Evolutionary conservation across 2,113 vertebrate genomes (phyloP), one percentile per base, ranked within the genome.

Genomic region (Thunnus maccoyii): DNA sequence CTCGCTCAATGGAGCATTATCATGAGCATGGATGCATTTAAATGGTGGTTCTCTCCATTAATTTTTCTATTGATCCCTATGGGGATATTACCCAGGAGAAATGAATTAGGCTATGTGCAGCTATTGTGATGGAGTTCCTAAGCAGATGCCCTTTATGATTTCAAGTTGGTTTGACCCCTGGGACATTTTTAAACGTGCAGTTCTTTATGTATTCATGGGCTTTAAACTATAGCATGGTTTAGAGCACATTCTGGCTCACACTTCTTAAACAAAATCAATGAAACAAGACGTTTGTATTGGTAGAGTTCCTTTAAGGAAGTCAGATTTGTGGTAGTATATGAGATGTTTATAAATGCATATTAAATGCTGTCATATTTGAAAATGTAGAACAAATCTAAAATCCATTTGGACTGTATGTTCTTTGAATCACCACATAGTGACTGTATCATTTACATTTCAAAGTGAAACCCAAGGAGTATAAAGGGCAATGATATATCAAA

Each of bases 1-100:
- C 62, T 54, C 3, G 0, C 20, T 44, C 56, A 60, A 36, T 54
- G 41, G 27, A 70, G 63, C 58, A 52, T 78, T 67, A 77, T 74
- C 72, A 72, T 67, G 78, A 70, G 86, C 76, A 74, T 73, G 76
- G 56, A 13, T 86, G 78, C 72, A 48, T 83, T 83, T 68, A 81
- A 77, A 88, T 60, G 61, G 47, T 10, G 64, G 51, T 64, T 76
- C 71, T 74, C 67, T 73, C 66, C 64, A 87, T 87, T 79, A 72
- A 81, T 32, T 71, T 71, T 55, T 70, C 62, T 60, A 81, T 80
- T 32, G 78, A 90, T 87, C 68, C 73, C 71, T 60, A 9, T 15
- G 80, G 75, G 44, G 73, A 74, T 78, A 84, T 80, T 69, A 78
- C 57, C 83, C 30, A 58, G 55, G 56, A 58, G 54, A 51, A 86